These are phyloP conservation scores for Drosophila siamana DNA, from an alignment of 2,888 invertebrate species.

Conservation along the genomic window DNA sequence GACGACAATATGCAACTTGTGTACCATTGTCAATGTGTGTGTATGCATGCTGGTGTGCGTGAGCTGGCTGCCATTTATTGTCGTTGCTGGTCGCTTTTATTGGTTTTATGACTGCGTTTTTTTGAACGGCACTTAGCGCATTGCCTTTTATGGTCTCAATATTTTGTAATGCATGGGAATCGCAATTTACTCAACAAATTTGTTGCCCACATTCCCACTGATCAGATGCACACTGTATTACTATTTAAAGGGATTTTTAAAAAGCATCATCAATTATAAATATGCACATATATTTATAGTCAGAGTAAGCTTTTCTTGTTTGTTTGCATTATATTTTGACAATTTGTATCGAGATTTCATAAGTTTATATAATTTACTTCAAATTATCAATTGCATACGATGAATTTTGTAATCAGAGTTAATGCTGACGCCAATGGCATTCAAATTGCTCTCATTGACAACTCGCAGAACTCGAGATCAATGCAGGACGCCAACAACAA, in stretches of 20 bases:
- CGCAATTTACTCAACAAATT: constrained; percentile 11
- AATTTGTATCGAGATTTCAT: neutral
- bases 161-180: constrained; percentile 16
- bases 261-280: neutral
- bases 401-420: too few relatives aligned
- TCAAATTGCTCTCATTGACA: too few relatives aligned
- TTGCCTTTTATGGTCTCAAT: constrained; percentile 25
- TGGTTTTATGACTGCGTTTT: constrained; percentile 53
- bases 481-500: too few relatives aligned
- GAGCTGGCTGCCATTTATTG: constrained; percentile 37
- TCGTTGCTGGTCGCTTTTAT: constrained; percentile 29
- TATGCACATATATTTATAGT: too few relatives aligned
- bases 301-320: neutral
- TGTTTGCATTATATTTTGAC: neutral
- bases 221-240: neutral
- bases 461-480: too few relatives aligned
- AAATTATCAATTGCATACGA: too few relatives aligned
- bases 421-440: too few relatives aligned
- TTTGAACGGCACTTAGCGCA: constrained; percentile 29
- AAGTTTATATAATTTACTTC: too few relatives aligned
- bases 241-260: neutral
- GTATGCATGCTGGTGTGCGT: neutral
- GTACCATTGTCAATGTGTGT: constrained; percentile 26
- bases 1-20: constrained; percentile 42
- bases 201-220: neutral